Percentiles rank a stretch among this genome's conserved stretches.
Evolutionary conservation across 2,888 invertebrate genomes (phyloP).

Genomic region (Chloroclysta siterata): DNA sequence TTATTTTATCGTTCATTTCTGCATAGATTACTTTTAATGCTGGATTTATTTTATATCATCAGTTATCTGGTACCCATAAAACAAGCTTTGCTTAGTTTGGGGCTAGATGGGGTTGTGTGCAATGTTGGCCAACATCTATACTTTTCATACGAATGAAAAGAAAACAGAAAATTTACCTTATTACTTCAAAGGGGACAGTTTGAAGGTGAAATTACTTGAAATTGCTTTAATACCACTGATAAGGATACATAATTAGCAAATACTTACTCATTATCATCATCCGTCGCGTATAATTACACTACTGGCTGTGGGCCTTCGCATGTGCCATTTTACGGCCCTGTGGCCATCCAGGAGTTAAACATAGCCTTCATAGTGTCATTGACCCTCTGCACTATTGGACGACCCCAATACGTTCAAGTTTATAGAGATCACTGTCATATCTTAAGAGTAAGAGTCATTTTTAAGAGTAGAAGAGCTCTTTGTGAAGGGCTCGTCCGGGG

Average conservation of each 20-base stretch:
- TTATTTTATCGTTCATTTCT: not conserved
- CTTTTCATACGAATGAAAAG: too few relatives aligned
- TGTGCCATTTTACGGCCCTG: slow-evolving; percentile 27
- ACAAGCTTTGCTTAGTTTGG: too few relatives aligned
- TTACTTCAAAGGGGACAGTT: not conserved
- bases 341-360: slow-evolving; percentile 22
- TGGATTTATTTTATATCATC: too few relatives aligned
- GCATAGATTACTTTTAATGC: not conserved
- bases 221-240: slow-evolving; percentile 17
- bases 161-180: not conserved
- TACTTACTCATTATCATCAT: slow-evolving; percentile 28
- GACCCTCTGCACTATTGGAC: slow-evolving; percentile 19
- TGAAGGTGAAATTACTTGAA: slow-evolving; percentile 12
- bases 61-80: too few relatives aligned
- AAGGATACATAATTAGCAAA: slow-evolving; percentile 24
- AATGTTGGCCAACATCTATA: too few relatives aligned
- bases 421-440: slow-evolving; percentile 5
- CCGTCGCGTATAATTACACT: slow-evolving; percentile 22
- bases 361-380: slow-evolving; percentile 19
- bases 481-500: too few relatives aligned
- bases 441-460: too few relatives aligned
- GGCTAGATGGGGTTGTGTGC: too few relatives aligned
- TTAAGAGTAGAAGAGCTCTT: too few relatives aligned
- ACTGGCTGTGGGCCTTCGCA: slow-evolving; percentile 13
- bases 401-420: slow-evolving; percentile 21